Base-by-base conservation (phyloP, 2,888 invertebrate species). In the Tridacna gigas region DNA sequence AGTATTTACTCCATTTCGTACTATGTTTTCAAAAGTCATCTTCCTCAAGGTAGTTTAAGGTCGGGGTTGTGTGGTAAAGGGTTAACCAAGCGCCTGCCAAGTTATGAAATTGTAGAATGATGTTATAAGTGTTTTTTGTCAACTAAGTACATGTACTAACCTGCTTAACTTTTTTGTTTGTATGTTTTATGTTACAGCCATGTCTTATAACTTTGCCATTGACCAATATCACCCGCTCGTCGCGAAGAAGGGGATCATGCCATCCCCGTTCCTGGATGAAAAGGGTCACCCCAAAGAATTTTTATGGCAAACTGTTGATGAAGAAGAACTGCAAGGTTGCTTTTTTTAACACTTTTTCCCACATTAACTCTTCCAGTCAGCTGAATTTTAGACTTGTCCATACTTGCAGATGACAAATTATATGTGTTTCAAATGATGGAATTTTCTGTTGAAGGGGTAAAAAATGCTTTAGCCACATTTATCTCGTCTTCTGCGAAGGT, bases 141-240 rank as follows among this genome's bases (percentile, higher is more conserved):
- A 37, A 7, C 37, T 37, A 37, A 7, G 7, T 56, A 56, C 18
- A 18, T 20, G n/a, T 48, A 71, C 20, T 26, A 74, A 20, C 37
- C 20, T 37, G 67, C 45, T 67, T 63, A n/a, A 26, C 56, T 25
- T 75, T 63, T 63, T 11, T 61, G 25, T 26, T 12, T 75, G 63
- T 28, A 45, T 45, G 45, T 75, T 60, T 61, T 61, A 20, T 79
- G 75, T 81, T 83, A 22, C 90, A 92, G 93, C 93, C n/a, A 82
- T 93, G 77, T 93, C 93, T 26, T 93, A 89, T 87, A 93, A 93
- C 89, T 93, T 92, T 89, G 93, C 93, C 63, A 89, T 93, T 28
- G 92, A 92, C 82, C 91, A 93, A 79, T 93, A 93, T 75, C 90
- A 91, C 74, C 91, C 91, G 0, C 67, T 90, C 18, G 86, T 89